Percentiles rank a stretch among this genome's conserved stretches.
These are phyloP conservation scores for Hyposmocoma kahamanoa DNA, from an alignment of 1,140 invertebrate species.

Conservation along the genomic window DNA sequence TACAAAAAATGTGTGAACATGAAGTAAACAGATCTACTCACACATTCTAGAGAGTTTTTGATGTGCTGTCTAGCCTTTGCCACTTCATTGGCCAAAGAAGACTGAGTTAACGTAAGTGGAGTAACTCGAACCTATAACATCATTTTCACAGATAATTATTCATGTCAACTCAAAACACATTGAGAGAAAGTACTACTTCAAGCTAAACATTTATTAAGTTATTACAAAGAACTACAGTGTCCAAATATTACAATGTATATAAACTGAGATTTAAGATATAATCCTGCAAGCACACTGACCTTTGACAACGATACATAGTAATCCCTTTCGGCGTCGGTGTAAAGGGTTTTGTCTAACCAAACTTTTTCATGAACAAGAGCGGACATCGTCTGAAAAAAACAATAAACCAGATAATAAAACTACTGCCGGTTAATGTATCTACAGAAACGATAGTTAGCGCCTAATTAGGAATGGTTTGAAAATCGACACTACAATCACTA, in stretches of 20 bases:
- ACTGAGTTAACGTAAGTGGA: slow-evolving; percentile 38
- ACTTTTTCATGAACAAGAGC: slow-evolving; percentile 69
- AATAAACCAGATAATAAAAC: not conserved
- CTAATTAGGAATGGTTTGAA: too few relatives aligned
- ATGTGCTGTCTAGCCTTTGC: slow-evolving; percentile 80
- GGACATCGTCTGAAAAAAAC: slow-evolving; percentile 51
- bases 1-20: slow-evolving; percentile 23
- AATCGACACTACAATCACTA: too few relatives aligned
- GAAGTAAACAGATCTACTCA: slow-evolving; percentile 53
- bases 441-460: too few relatives aligned
- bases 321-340: slow-evolving; percentile 77
- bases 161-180: too few relatives aligned
- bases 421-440: too few relatives aligned
- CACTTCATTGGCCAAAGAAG: slow-evolving; percentile 77
- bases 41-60: slow-evolving; percentile 79
- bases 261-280: not conserved
- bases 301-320: slow-evolving; percentile 76
- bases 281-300: too few relatives aligned
- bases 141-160: too few relatives aligned
- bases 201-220: too few relatives aligned
- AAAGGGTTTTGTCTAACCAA: slow-evolving; percentile 77
- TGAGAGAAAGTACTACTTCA: too few relatives aligned
- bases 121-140: slow-evolving; percentile 41
- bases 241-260: not conserved
- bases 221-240: too few relatives aligned